Evolutionary conservation across 2,888 invertebrate genomes (phyloP), one percentile per base, ranked within the genome.

Genomic region (Nephrotoma appendiculata): DNA sequence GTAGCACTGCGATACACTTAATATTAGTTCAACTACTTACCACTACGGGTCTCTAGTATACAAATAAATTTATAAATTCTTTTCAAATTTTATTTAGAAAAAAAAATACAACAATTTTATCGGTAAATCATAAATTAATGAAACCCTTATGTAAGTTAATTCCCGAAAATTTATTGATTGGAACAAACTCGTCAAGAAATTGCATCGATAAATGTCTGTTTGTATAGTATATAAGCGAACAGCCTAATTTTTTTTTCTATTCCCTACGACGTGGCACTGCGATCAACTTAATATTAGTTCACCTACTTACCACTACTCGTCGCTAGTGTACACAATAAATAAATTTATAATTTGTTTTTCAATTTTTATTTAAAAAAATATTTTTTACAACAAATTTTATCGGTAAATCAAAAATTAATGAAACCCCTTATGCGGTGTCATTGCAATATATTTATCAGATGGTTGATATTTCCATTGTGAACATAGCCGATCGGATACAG

Each of bases 391-490:
- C 31, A 31, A 71, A 71, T 71, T 57, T 15, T 31, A 31, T 31
- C 31, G 31, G n/a, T n/a, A 15, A 15, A 52, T 52, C 31, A 71
- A 7, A 31, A 9, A 42, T 42, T 43, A 84, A 86, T 52, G 57
- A 41, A 41, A 52, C n/a, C 85, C 85, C 42, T 86, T 87, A 31
- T 57, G 84, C 5, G 91, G 91, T 87, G 91, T 90, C 88, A 90
- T 91, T 87, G 94, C 94, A 87, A 93, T 92, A 89, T 94, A 94
- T 90, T 94, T 94, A 88, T 94, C 94, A 52, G 94, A 94, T 0
- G 94, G 94, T 88, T 93, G 92, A 89, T 94, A 94, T 88, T 93
- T 93, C 92, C 93, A 94, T 88, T 93, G 93, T 5, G 93, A 92
- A 89, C 94, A 94, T 86, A 94, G 90, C 87, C 91, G 92, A 89